Conservation (phyloP, 1,140 invertebrate species). For the Eriosoma lanigerum region DNA sequence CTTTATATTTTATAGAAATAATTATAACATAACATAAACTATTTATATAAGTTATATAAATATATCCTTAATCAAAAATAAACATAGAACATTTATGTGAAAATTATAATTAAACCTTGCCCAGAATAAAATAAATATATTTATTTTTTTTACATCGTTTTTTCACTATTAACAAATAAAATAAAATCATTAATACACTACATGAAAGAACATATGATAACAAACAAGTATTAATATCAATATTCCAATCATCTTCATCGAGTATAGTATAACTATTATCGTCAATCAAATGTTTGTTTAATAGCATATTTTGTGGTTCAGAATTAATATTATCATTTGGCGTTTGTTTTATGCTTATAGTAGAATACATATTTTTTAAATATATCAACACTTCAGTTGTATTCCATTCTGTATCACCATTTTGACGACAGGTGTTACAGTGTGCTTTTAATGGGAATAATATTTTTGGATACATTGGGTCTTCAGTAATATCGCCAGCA, state of each 20-base stretch:
- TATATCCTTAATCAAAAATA: conserved; percentile 12
- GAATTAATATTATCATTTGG: neutral
- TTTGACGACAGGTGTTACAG: conserved; percentile 71
- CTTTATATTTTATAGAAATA: no score
- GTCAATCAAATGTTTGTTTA: conserved; percentile 53
- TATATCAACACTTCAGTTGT: conserved; percentile 72
- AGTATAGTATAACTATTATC: conserved; percentile 66
- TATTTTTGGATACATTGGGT: conserved; percentile 85
- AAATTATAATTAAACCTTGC: conserved; percentile 63
- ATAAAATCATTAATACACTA: conserved; percentile 71
- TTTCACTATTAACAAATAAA: conserved; percentile 74
- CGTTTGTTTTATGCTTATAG: conserved; percentile 53
- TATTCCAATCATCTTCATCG: conserved; percentile 59
- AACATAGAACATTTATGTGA: neutral
- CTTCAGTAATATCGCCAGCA: conserved; percentile 82
- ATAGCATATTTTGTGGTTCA: neutral
- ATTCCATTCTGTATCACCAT: conserved; percentile 66
- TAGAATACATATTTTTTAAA: conserved; percentile 73
- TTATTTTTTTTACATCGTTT: conserved; percentile 70
- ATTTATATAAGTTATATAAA: neutral
- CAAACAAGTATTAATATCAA: conserved; percentile 70
- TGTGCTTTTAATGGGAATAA: conserved; percentile 77
- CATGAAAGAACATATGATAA: conserved; percentile 72
- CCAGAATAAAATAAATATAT: conserved; percentile 66
- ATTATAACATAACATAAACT: no score